Evolutionary conservation across 1,140 invertebrate genomes (phyloP).

Genomic region (Hylaeus volcanicus): DNA sequence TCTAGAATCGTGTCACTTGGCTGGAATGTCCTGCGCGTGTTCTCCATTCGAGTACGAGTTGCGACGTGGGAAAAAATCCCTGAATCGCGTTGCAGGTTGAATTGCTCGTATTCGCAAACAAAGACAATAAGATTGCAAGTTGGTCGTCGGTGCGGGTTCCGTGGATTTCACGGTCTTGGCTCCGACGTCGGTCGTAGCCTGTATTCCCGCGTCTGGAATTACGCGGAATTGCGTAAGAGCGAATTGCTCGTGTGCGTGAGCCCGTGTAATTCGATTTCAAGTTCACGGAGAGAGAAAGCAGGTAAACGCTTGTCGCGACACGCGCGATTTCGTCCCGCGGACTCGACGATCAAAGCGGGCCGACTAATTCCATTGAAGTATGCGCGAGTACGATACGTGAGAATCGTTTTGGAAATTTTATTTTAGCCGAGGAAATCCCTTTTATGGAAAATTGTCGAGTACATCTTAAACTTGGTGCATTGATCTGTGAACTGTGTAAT

Average conservation of each 20-base stretch:
- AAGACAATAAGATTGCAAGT: constrained; percentile 8
- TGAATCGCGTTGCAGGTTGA: neutral
- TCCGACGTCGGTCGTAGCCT: neutral
- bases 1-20: no score
- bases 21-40: no score
- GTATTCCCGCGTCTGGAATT: constrained; percentile 38
- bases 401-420: neutral
- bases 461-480: no score
- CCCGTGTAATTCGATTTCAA: constrained; percentile 64
- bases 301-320: constrained; percentile 26
- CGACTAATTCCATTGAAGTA: neutral
- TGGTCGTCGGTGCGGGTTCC: neutral
- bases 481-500: no score
- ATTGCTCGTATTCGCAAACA: neutral
- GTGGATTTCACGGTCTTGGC: constrained; percentile 33
- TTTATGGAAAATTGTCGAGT: no score
- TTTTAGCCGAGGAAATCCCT: no score
- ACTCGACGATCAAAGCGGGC: neutral
- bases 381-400: neutral
- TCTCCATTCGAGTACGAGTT: no score
- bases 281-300: constrained; percentile 64
- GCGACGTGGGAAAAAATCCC: neutral
- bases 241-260: constrained; percentile 57
- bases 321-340: constrained; percentile 35
- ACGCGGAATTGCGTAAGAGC: constrained; percentile 55